Evolutionary conservation across 30 jellyfish, hydroid and myxozoan species (phyloP).

Genomic region (Cassiopea xamachana): DNA sequence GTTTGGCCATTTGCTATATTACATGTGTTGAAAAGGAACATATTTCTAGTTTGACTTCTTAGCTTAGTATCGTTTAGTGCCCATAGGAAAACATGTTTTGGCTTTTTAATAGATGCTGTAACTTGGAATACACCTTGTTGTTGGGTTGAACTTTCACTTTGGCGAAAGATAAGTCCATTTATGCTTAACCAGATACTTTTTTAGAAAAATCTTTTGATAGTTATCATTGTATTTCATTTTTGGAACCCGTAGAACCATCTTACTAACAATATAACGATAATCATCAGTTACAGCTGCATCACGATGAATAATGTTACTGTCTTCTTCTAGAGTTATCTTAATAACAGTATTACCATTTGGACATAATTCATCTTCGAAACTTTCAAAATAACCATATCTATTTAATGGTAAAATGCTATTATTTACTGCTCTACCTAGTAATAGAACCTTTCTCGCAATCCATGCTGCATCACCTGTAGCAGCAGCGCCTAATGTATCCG

Average conservation of each 20-base stretch:
- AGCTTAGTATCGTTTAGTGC: not conserved
- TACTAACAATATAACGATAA: too few relatives aligned
- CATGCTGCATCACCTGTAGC: not conserved
- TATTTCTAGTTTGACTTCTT: too few relatives aligned
- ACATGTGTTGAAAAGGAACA: not conserved
- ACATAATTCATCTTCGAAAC: not conserved
- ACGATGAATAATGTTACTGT: too few relatives aligned
- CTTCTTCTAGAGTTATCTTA: not conserved
- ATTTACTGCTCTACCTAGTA: not conserved
- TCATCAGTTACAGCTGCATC: not conserved
- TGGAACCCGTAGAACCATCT: not conserved
- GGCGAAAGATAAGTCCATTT: not conserved
- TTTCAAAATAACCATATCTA: not conserved
- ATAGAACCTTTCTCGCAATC: not conserved
- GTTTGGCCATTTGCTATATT: not conserved
- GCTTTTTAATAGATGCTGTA: not conserved
- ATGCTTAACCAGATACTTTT: not conserved
- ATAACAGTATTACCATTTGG: not conserved
- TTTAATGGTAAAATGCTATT: not conserved
- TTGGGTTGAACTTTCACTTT: not conserved
- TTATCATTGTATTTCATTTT: not conserved
- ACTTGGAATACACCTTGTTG: not conserved
- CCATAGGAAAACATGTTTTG: not conserved
- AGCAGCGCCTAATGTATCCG: not conserved
- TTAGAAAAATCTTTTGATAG: not conserved